A percentile compares a stretch with the other conserved stretches of the same genome.
These are phyloP conservation scores for Epinephelus cyanopodus DNA, from an alignment of 2,113 vertebrate species.

Conservation along the genomic window DNA sequence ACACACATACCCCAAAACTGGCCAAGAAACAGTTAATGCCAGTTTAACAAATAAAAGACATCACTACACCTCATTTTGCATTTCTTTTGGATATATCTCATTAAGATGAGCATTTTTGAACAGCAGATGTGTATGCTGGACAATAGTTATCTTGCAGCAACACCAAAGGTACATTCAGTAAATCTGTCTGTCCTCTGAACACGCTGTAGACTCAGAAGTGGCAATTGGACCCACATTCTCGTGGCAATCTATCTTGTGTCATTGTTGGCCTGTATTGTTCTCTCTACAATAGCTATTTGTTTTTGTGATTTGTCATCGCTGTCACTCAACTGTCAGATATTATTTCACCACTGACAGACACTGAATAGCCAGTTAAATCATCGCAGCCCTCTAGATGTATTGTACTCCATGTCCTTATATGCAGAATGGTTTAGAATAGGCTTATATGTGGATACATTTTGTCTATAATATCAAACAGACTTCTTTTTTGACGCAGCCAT, in stretches of 20 bases:
- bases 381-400: neutral
- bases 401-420: neutral
- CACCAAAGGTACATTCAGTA: neutral
- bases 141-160: neutral
- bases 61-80: neutral
- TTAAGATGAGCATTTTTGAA: too few relatives aligned
- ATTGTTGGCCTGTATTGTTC: constrained; percentile 5
- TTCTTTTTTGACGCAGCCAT: constrained; percentile 2
- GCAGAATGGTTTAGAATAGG: neutral
- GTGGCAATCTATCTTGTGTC: constrained; percentile 8
- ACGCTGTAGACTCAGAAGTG: neutral
- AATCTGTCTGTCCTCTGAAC: neutral
- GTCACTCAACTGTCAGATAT: constrained; percentile 41
- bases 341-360: constrained; percentile 35
- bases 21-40: neutral
- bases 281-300: neutral
- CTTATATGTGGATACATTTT: constrained; percentile 25
- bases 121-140: neutral
- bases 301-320: constrained; percentile 22
- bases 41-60: neutral
- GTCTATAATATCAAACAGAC: constrained; percentile 15
- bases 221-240: neutral
- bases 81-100: neutral
- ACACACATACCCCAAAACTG: neutral
- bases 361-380: constrained; percentile 9